phyloP scores from a whole-genome alignment of 2,797 vertebrate genomes.

The Anisognathus igniventris region DNA sequence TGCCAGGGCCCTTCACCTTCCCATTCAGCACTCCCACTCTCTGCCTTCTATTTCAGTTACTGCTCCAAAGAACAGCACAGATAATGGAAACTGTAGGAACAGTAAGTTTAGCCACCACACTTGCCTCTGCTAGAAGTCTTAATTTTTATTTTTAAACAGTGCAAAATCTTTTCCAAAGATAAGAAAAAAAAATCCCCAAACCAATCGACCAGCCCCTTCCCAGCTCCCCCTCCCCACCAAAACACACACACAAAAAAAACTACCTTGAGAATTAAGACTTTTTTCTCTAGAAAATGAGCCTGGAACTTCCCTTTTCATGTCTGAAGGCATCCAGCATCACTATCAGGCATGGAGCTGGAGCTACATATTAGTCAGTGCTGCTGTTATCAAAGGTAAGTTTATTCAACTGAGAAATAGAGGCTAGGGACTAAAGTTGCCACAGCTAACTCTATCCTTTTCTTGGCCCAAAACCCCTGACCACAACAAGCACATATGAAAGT shows the following conservation, averaged over 20 bases:
- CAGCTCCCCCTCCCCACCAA: not conserved
- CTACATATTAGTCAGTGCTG: not conserved
- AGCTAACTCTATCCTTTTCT: not conserved
- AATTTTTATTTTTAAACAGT: not conserved
- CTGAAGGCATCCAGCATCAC: not conserved
- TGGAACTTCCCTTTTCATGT: not conserved
- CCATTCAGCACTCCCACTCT: not conserved
- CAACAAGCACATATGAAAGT: not conserved
- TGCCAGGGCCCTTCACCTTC: not conserved
- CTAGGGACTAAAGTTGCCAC: not conserved
- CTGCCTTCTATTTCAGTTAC: not conserved
- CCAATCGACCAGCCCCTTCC: not conserved
- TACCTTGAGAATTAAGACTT: not conserved
- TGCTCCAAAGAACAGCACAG: not conserved
- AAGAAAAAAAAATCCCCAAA: not conserved
- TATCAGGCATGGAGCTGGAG: not conserved
- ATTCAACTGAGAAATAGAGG: not conserved
- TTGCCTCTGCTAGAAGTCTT: not conserved
- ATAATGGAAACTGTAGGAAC: not conserved
- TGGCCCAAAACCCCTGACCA: not conserved
- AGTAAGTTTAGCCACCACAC: not conserved
- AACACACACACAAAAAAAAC: not conserved
- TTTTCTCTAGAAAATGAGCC: not conserved
- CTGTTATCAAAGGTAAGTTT: not conserved
- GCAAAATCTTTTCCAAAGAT: not conserved